A percentile compares a stretch with the other conserved stretches of the same genome.
Conservation (phyloP, 2,888 invertebrate species). For the Lasioglossum zephyrum region DNA sequence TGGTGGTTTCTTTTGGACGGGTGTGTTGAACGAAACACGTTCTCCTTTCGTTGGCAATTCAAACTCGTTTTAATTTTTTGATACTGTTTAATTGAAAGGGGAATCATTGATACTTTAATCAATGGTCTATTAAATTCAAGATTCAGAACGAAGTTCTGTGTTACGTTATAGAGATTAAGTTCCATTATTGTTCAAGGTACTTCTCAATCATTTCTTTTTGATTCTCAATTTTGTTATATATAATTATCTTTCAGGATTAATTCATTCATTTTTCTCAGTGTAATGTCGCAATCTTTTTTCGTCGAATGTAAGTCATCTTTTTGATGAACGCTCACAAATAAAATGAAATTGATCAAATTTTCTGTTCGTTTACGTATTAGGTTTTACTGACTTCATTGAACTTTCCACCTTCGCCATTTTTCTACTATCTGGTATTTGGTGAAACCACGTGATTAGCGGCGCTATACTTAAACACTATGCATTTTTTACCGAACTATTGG, state of each 20-base stretch:
- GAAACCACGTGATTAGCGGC: not conserved
- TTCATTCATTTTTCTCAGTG: not conserved
- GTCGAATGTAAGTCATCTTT: not conserved
- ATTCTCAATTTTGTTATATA: not conserved
- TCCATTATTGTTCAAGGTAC: not conserved
- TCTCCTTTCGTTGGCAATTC: too few relatives aligned
- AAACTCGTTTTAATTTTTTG: not conserved
- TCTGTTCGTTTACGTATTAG: not conserved
- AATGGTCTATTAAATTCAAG: not conserved
- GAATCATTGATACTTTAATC: not conserved
- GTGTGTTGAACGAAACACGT: not conserved
- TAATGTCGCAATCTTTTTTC: not conserved
- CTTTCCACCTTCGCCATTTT: not conserved
- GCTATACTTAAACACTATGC: not conserved
- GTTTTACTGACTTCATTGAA: not conserved
- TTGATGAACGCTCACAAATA: not conserved
- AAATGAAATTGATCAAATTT: not conserved
- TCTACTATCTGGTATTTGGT: slow-evolving; percentile 9
- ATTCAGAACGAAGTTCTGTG: not conserved
- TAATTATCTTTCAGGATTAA: not conserved
- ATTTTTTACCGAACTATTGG: slow-evolving; percentile 10
- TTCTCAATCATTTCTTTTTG: not conserved
- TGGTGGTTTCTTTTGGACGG: not conserved
- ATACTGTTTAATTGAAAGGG: not conserved
- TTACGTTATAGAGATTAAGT: not conserved